Base-by-base conservation (phyloP, 2,797 vertebrate species). In the Cygnus olor region DNA sequence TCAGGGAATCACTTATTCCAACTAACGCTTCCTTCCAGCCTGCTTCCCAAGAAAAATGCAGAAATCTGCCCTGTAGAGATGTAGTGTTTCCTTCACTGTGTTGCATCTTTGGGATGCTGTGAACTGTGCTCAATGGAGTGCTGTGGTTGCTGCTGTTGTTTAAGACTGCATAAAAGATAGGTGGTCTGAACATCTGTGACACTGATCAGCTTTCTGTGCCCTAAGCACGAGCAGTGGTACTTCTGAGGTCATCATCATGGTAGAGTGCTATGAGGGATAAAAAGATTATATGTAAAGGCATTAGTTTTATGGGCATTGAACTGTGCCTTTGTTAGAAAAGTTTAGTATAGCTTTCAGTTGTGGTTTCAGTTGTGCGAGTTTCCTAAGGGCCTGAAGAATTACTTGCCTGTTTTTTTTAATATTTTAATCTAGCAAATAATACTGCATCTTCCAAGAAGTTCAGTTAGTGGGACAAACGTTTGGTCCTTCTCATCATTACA, bases 221-320 rank as follows among this genome's bases (percentile, higher is more conserved):
- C 22, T 28, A 47, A 81, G 40, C 30, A 1, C 9, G 45, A 56
- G n/a, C 42, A 88, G 17, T 27, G 44, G 16, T 60, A 21, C 25
- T 72, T 6, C 58, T 44, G 42, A 44, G 42, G 36, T 65, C 49
- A 8, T 42, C 76, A 61, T 45, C 19, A 38, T 79, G 42, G 16
- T 40, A 0, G 0, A 12, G 3, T 42, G 6, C 58, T 58, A 72
- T 53, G 34, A 38, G 17, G 5, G 24, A 3, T 27, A 10, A 56
- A n/a, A 81, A 85, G 38, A 51, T 63, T 81, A 6, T 14, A 11
- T 30, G 36, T 76, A 72, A 84, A 76, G 10, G 27, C 22, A 20
- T 45, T 18, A 19, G 34, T 15, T 64, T 85, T 58, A 17, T 3
- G 53, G 47, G 30, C 18, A 77, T 9, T 66, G 68, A 73, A 34